phyloP scores from a whole-genome alignment of 1,140 invertebrate species.

The Matsumurasca onukii region DNA sequence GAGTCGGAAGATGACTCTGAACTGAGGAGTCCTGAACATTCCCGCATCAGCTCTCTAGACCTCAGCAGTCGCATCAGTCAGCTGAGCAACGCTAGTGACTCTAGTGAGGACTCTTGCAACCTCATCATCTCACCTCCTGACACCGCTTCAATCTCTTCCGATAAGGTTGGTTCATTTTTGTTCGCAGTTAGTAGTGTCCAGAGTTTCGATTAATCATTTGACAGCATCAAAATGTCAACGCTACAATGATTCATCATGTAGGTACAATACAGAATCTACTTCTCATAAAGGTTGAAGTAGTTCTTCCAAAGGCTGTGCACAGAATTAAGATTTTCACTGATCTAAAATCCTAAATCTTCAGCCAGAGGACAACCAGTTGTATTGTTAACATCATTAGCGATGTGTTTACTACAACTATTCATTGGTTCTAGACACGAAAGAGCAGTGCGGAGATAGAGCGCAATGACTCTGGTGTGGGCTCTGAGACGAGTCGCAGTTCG shows the following conservation, averaged over 20 bases:
- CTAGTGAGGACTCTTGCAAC: conserved; percentile 66
- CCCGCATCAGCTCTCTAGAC: conserved; percentile 45
- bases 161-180: conserved; percentile 30
- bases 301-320: no score
- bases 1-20: conserved; percentile 46
- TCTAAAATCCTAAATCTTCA: no score
- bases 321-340: no score
- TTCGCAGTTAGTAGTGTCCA: not conserved
- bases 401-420: no score
- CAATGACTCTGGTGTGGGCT: conserved; percentile 91
- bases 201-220: not conserved
- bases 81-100: conserved; percentile 61
- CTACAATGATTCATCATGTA: not conserved
- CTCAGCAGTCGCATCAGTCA: conserved; percentile 58
- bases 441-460: conserved; percentile 71
- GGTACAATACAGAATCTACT: no score
- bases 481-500: conserved; percentile 87
- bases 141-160: conserved; percentile 31
- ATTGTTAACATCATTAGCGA: no score
- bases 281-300: no score
- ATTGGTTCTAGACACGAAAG: conserved; percentile 43
- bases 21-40: conserved; percentile 33
- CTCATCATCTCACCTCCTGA: conserved; percentile 50
- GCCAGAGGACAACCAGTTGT: no score
- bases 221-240: not conserved